Conservation (phyloP, 2,113 vertebrate genomes). For the Trochalopteron elliotii region DNA sequence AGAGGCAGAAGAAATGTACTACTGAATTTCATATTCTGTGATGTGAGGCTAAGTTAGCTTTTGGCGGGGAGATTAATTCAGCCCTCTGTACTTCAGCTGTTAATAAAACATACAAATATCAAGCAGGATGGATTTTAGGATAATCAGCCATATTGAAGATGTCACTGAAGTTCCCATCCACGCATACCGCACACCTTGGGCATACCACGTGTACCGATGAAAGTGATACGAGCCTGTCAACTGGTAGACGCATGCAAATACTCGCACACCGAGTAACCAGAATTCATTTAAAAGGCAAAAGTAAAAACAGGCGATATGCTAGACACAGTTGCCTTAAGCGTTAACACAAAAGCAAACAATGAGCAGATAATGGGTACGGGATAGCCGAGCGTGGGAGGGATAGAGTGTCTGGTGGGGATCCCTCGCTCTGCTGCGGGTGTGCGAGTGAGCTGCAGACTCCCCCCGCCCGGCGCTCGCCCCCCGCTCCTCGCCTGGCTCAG, state of each 20-base stretch:
- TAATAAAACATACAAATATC: neutral
- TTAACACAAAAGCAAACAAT: neutral
- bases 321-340: neutral
- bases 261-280: neutral
- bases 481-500: rapidly evolving
- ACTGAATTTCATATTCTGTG: neutral
- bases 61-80: neutral
- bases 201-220: neutral
- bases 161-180: neutral
- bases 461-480: rapidly evolving
- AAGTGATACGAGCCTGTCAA: neutral
- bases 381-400: neutral
- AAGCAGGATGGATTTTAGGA: neutral
- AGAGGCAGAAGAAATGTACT: neutral
- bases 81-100: neutral
- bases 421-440: rapidly evolving
- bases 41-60: neutral
- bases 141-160: neutral
- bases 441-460: neutral
- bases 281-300: conserved; percentile 11
- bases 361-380: neutral
- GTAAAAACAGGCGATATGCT: neutral
- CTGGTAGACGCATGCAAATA: neutral
- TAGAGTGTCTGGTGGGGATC: rapidly evolving
- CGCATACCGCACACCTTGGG: neutral